Evolutionary conservation across 2,113 vertebrate genomes (phyloP), one percentile per base, ranked within the genome.

Genomic region (Brachionichthys hirsutus): DNA sequence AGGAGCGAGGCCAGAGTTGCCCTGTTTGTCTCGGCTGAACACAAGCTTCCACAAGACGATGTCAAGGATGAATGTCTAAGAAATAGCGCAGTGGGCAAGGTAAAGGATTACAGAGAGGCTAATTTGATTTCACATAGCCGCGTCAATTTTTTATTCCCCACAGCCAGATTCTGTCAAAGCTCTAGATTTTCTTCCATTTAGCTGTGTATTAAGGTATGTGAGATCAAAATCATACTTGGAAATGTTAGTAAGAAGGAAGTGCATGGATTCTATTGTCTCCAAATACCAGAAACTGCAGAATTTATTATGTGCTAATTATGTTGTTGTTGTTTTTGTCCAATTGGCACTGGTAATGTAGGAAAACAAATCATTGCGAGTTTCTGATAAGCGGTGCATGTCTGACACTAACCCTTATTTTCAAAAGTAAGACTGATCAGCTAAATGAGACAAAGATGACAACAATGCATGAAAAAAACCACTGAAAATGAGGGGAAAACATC

Each of bases 41-140:
- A 95, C 93, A 94, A 96, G 92, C 90, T 96, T 99, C 95, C 95
- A 94, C 92, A 98, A 95, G 95, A 98, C 72, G 93, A 93, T 91
- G 92, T 99, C 97, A 94, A 98, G 94, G 94, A 98, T 89, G 94
- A 98, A 80, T 91, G 91, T 98, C 97, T 99, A 95, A 88, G 93
- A 92, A 91, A 94, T 77, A 92, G 88, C 75, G 92, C 88, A 91
- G 93, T 88, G 88, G 91, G 91, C 62, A 74, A 85, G 82, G 82
- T 90, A 93, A 85, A 94, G 91, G 94, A 94, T 93, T 92, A 91
- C 78, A 89, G 77, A 94, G 89, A 94, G 85, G 90, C 92, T 90
- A 81, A 82, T 84, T 75, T 87, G 84, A 87, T 89, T 83, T 67
- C 67, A 86, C 65, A 85, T 61, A 55, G 60, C 54, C 70, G 68